These are phyloP conservation scores for Lophotriccus pileatus DNA, from an alignment of 2,797 vertebrate genomes.

Conservation along the genomic window DNA sequence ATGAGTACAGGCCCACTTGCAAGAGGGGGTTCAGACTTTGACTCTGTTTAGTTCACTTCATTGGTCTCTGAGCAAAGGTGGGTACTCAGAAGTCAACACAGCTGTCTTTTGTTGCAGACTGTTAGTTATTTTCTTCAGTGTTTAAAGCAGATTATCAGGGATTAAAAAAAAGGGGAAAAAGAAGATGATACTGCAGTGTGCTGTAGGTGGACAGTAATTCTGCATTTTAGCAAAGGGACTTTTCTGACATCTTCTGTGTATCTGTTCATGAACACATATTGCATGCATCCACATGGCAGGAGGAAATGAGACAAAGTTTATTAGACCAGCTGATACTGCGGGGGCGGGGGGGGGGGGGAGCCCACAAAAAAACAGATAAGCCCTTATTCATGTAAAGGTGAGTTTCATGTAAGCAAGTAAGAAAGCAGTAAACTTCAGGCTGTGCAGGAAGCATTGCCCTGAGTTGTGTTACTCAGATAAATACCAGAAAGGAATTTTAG, in stretches of 20 bases:
- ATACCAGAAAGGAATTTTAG: not conserved
- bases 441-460: not conserved
- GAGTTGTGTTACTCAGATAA: not conserved
- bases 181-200: not conserved
- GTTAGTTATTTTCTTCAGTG: not conserved
- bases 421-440: not conserved
- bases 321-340: not conserved
- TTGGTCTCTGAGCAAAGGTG: not conserved
- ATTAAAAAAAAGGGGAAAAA: not conserved
- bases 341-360: too few species aligned
- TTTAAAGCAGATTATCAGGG: not conserved
- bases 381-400: not conserved
- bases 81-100: not conserved
- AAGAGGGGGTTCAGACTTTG: not conserved
- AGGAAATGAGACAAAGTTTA: not conserved
- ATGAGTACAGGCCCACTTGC: not conserved
- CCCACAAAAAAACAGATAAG: not conserved
- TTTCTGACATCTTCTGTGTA: not conserved
- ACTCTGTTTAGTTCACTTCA: not conserved
- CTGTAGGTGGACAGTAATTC: not conserved
- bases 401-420: too few species aligned
- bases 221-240: not conserved
- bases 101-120: not conserved
- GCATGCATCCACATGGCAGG: not conserved
- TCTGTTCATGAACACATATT: not conserved